Evolutionary conservation across 2,797 vertebrate species (phyloP).

Genomic region (Lagodon rhomboides): DNA sequence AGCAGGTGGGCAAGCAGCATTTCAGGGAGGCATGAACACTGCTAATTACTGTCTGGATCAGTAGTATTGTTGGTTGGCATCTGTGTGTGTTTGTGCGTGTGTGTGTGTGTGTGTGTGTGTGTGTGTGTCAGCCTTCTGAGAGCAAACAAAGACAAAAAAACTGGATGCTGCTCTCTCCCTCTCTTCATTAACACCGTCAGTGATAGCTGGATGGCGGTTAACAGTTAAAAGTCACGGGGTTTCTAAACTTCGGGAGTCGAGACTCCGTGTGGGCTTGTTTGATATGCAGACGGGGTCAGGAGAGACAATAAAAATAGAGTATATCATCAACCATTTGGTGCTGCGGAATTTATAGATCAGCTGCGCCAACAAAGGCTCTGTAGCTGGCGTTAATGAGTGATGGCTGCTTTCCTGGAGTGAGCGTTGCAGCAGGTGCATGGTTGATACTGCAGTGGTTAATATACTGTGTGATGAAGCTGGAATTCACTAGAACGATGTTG

Average conservation of each 20-base stretch:
- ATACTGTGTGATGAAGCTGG: not conserved
- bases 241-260: constrained; percentile 22
- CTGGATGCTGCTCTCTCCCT: constrained; percentile 40
- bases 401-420: constrained; percentile 8
- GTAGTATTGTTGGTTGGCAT: constrained; percentile 62
- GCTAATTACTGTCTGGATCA: constrained; percentile 76
- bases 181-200: constrained; percentile 55
- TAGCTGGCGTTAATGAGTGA: constrained; percentile 6
- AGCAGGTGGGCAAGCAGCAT: constrained; percentile 67
- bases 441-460: not conserved
- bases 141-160: constrained; percentile 58
- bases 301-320: not conserved
- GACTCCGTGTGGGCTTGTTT: constrained; percentile 7
- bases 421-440: not conserved
- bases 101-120: constrained; percentile 22
- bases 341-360: constrained; percentile 11
- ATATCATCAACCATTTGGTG: not conserved
- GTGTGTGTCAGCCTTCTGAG: constrained; percentile 51
- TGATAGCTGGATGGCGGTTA: constrained; percentile 29
- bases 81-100: constrained; percentile 32
- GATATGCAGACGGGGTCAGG: constrained; percentile 17
- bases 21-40: constrained; percentile 70
- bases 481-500: not conserved
- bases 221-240: not conserved
- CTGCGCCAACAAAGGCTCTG: not conserved